phyloP scores from a whole-genome alignment of 2,113 vertebrate genomes.

The Mionectes macconnelli region DNA sequence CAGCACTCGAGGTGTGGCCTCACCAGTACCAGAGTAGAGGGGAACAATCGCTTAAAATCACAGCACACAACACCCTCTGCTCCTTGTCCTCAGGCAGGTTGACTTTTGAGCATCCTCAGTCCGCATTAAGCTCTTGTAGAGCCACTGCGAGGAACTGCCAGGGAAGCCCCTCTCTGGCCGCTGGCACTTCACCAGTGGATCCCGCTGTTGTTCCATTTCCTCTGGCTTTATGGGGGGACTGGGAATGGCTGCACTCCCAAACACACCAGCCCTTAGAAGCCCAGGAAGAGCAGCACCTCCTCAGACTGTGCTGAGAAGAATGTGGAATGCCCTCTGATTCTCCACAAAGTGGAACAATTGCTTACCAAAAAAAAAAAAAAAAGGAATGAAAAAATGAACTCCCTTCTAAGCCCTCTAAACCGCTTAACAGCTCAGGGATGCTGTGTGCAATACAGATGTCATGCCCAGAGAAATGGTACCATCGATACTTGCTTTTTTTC shows the following conservation, averaged over 20 bases:
- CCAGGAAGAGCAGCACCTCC: not conserved
- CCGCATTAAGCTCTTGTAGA: not conserved
- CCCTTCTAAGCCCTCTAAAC: not conserved
- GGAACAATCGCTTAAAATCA: not conserved
- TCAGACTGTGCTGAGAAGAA: too few relatives aligned
- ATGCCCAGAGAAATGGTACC: not conserved
- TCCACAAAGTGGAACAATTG: accelerated
- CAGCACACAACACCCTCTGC: not conserved
- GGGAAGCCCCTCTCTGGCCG: not conserved
- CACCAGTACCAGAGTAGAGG: not conserved
- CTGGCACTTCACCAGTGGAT: not conserved
- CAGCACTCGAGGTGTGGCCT: not conserved
- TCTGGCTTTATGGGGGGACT: not conserved
- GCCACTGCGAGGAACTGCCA: not conserved
- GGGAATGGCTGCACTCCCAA: not conserved
- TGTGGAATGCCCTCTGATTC: not conserved
- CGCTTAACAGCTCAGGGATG: not conserved
- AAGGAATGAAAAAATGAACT: not conserved
- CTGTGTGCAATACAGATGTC: not conserved
- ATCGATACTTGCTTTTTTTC: not conserved
- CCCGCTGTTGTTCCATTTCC: not conserved
- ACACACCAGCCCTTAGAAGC: not conserved
- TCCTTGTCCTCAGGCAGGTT: not conserved
- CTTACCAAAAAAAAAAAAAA: not conserved
- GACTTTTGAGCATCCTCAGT: not conserved